Conservation (phyloP, 2,888 invertebrate genomes). For the Tenthredo scrophulariae region DNA sequence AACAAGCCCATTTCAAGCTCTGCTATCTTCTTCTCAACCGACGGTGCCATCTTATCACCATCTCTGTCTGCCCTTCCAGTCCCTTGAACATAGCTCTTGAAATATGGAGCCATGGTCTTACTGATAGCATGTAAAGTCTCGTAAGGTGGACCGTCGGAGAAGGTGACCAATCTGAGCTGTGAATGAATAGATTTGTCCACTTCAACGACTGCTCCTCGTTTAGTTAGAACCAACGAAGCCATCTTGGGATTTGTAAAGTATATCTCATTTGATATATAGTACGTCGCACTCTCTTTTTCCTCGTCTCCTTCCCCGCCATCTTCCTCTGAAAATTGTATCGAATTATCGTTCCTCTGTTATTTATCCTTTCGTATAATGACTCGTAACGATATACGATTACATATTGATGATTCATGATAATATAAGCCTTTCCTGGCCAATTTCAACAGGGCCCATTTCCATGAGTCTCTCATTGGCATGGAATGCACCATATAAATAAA, state of each 20-base stretch:
- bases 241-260: constrained; percentile 95
- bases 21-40: constrained; percentile 99
- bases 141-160: constrained; percentile 98
- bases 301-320: constrained; percentile 95
- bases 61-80: constrained; percentile 98
- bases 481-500: not conserved
- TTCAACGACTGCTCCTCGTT: constrained; percentile 94
- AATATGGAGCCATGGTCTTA: constrained; percentile 97
- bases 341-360: not conserved
- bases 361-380: not conserved
- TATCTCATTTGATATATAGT: constrained; percentile 94
- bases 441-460: not conserved
- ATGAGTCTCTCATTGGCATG: not conserved
- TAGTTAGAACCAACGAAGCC: constrained; percentile 94
- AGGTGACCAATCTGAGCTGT: constrained; percentile 94
- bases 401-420: not conserved
- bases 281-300: constrained; percentile 92
- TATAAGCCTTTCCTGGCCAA: not conserved
- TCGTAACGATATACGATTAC: not conserved
- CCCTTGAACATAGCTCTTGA: constrained; percentile 98
- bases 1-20: constrained; percentile 99
- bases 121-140: constrained; percentile 98
- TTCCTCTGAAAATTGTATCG: constrained; percentile 83
- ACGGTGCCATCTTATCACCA: constrained; percentile 99
- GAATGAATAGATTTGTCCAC: constrained; percentile 97